Evolutionary conservation across 2,888 invertebrate genomes (phyloP).

Genomic region (Monoplex corrugatus): DNA sequence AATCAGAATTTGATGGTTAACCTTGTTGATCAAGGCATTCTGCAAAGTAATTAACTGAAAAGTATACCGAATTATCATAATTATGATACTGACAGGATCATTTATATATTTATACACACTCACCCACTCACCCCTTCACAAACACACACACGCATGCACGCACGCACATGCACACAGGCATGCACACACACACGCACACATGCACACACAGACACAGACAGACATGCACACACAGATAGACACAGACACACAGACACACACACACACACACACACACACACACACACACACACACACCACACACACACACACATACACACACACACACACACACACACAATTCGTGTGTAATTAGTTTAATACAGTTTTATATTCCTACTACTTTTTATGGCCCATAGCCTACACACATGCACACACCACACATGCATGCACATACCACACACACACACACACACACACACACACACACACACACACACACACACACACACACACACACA

Average conservation of each 20-base stretch:
- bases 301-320: not conserved
- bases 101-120: not conserved
- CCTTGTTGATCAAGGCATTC: no score
- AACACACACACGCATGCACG: not conserved
- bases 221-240: not conserved
- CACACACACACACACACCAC: not conserved
- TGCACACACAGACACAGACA: slow-evolving; percentile 36
- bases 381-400: no score
- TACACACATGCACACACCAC: slow-evolving; percentile 39
- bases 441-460: not conserved
- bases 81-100: not conserved
- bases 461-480: not conserved
- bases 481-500: not conserved
- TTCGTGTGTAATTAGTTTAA: no score
- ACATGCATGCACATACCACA: not conserved
- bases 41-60: no score
- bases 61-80: no score
- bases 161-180: not conserved
- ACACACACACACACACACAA: not conserved
- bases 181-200: slow-evolving; percentile 34
- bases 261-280: slow-evolving; percentile 41
- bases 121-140: not conserved
- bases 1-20: no score
- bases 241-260: not conserved
- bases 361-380: no score